A percentile compares a stretch with the other conserved stretches of the same genome.
phyloP scores from a whole-genome alignment of 2,113 vertebrate genomes.

The Aviceda subcristata region DNA sequence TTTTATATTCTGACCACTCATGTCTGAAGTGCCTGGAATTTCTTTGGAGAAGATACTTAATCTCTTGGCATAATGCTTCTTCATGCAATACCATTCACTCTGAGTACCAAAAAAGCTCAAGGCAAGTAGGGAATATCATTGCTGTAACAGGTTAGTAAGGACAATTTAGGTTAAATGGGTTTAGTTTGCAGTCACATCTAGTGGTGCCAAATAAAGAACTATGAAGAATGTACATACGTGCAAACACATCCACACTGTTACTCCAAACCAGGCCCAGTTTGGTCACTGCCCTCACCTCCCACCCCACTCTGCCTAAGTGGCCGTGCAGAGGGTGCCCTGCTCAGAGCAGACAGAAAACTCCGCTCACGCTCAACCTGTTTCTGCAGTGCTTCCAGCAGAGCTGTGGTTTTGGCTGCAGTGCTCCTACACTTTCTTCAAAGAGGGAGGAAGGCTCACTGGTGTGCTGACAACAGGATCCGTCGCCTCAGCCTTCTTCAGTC shows the following conservation, averaged over 20 bases:
- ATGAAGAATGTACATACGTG: accelerated
- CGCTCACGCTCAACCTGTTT: accelerated
- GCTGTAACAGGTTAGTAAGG: not conserved
- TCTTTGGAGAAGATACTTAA: not conserved
- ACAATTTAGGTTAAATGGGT: not conserved
- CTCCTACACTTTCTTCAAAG: not conserved
- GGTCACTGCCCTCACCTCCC: not conserved
- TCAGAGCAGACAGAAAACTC: not conserved
- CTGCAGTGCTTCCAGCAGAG: not conserved
- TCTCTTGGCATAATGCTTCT: not conserved
- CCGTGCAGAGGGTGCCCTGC: not conserved
- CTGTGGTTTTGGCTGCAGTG: not conserved
- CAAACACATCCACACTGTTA: not conserved
- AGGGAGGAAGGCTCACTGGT: not conserved
- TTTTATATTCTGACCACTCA: not conserved
- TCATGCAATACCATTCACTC: not conserved
- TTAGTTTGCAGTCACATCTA: not conserved
- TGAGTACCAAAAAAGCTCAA: not conserved
- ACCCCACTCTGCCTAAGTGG: not conserved
- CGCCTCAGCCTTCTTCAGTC: not conserved
- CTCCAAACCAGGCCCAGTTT: not conserved
- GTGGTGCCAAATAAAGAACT: not conserved
- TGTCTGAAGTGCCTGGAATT: not conserved
- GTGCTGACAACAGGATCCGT: not conserved
- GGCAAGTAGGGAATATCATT: not conserved